Conservation (phyloP, 2,797 vertebrate genomes). For the Hylomyscus alleni region DNA sequence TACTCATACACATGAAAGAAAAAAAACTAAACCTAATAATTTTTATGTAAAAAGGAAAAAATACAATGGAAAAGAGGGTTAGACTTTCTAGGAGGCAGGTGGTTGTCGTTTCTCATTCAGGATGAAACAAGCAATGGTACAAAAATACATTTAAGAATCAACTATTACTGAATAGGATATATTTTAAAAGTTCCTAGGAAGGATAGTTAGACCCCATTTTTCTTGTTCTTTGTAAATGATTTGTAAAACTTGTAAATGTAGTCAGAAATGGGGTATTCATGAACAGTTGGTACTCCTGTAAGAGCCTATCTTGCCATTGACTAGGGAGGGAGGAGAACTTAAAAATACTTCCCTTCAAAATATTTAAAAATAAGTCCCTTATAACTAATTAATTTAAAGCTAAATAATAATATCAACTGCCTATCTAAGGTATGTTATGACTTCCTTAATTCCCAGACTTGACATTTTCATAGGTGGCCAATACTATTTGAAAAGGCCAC, state of each 20-base stretch:
- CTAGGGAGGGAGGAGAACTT: background rate
- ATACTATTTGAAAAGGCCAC: background rate
- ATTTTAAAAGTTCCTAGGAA: background rate
- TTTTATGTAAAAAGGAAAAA: background rate
- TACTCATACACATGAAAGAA: background rate
- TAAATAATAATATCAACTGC: background rate
- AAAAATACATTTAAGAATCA: background rate
- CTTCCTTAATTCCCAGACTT: background rate
- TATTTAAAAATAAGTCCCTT: background rate
- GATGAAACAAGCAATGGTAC: background rate
- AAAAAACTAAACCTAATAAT: background rate
- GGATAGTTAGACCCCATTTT: background rate
- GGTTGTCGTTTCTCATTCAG: background rate
- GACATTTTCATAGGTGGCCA: slow-evolving; percentile 15
- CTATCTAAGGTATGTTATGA: background rate
- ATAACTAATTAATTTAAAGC: slow-evolving; percentile 45
- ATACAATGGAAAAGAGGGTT: background rate
- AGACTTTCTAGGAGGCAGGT: background rate
- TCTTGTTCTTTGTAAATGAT: background rate
- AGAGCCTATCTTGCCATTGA: background rate
- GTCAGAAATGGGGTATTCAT: background rate
- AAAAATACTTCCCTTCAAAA: background rate
- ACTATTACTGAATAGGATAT: background rate
- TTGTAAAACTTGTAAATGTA: slow-evolving; percentile 5
- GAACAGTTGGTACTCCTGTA: background rate